Conservation (phyloP, 2,797 vertebrate genomes). For the Pterois miles region DNA sequence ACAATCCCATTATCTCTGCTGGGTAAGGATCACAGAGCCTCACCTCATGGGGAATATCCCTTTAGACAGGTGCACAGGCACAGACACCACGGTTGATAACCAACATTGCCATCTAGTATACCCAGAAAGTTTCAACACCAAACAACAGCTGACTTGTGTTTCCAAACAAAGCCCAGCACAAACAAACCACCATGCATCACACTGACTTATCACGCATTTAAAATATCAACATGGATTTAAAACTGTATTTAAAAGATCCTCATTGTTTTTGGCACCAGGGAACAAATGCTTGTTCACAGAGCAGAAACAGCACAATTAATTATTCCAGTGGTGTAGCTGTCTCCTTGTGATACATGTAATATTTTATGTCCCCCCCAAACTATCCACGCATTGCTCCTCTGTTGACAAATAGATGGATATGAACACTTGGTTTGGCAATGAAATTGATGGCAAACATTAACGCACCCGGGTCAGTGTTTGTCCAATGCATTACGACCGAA, state of each 20-base stretch:
- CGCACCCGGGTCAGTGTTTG: conserved; percentile 26
- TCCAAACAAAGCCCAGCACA: conserved; percentile 14
- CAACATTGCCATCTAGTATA: conserved; percentile 17
- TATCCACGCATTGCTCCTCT: conserved; percentile 18
- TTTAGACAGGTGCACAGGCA: conserved; percentile 54
- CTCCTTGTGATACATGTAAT: conserved; percentile 34
- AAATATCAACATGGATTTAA: conserved; percentile 25
- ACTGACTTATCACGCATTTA: neutral
- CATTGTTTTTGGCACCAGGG: conserved; percentile 8
- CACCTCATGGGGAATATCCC: conserved; percentile 23
- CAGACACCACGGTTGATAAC: conserved; percentile 26
- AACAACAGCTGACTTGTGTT: conserved; percentile 24
- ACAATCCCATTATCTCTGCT: conserved; percentile 43
- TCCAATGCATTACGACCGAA: conserved; percentile 29
- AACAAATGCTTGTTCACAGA: conserved; percentile 23
- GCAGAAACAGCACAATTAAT: conserved; percentile 27
- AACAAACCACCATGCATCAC: conserved; percentile 24
- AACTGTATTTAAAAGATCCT: conserved; percentile 31
- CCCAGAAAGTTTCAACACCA: conserved; percentile 5
- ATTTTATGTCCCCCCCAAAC: conserved; percentile 19
- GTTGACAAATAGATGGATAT: conserved; percentile 52
- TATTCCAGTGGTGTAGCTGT: conserved; percentile 16
- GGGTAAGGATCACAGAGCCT: conserved; percentile 28
- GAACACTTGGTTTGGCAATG: conserved; percentile 32
- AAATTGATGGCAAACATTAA: conserved; percentile 63